A percentile compares a stretch with the other conserved stretches of the same genome.
phyloP scores from a whole-genome alignment of 2,888 invertebrate genomes.

The Cremastinae sp. region DNA sequence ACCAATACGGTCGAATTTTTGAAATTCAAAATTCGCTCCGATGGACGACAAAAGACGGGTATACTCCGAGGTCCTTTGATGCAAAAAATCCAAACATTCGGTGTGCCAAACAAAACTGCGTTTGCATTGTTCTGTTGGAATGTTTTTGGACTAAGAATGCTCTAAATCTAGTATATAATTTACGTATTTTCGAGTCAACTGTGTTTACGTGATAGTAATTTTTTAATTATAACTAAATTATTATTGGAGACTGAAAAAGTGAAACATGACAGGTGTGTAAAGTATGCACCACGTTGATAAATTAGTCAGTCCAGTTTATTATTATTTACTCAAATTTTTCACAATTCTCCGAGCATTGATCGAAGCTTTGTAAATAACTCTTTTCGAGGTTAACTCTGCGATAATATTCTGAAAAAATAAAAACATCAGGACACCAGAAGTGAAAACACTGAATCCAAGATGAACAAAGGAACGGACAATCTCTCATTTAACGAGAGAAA shows the following conservation, averaged over 20 bases:
- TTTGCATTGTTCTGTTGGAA: neutral
- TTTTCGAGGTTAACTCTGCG: neutral
- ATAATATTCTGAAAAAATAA: neutral
- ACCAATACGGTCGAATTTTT: conserved; percentile 64
- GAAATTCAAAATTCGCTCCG: conserved; percentile 68
- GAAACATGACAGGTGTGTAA: conserved; percentile 49
- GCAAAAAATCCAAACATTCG: conserved; percentile 22
- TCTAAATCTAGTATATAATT: neutral
- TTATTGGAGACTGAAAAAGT: conserved; percentile 4
- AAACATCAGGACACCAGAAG: neutral
- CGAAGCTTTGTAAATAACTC: neutral
- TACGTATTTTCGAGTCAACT: too few relatives aligned
- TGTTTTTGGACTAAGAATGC: neutral
- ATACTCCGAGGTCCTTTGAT: conserved; percentile 26
- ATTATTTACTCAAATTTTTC: neutral
- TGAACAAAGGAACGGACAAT: conserved; percentile 61
- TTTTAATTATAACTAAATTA: neutral
- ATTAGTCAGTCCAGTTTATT: neutral
- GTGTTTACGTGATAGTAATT: neutral
- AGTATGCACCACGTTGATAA: conserved; percentile 30
- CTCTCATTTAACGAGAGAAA: conserved; percentile 60
- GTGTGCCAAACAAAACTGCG: neutral
- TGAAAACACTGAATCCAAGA: conserved; percentile 3
- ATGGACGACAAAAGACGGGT: conserved; percentile 68
- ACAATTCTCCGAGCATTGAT: neutral